A percentile compares a stretch with the other conserved stretches of the same genome.
These are phyloP conservation scores for Sesia bembeciformis DNA, from an alignment of 2,888 invertebrate species.

Conservation along the genomic window DNA sequence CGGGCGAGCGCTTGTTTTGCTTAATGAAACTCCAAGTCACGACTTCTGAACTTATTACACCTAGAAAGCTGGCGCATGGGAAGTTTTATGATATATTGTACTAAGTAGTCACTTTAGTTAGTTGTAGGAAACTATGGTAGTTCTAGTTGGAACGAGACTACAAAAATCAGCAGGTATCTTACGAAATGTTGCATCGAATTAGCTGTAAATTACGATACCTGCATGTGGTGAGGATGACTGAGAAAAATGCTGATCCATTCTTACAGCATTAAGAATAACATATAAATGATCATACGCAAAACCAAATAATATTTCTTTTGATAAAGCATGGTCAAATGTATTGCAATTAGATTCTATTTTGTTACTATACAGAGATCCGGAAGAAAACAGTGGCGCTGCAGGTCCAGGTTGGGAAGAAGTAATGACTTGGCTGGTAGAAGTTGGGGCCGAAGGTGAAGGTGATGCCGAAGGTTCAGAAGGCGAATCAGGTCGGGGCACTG, in stretches of 20 bases:
- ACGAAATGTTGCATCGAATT: too few species aligned
- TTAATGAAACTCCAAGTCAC: constrained; percentile 53
- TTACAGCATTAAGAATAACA: too few species aligned
- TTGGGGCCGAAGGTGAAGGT: constrained; percentile 83
- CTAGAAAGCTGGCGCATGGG: constrained; percentile 5
- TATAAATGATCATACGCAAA: too few species aligned
- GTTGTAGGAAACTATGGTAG: constrained; percentile 1
- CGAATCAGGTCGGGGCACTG: constrained; percentile 82
- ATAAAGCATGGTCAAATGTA: too few species aligned
- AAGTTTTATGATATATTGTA: neutral
- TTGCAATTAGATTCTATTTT: too few species aligned
- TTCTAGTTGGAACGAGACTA: too few species aligned
- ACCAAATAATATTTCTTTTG: too few species aligned
- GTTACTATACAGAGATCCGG: constrained; percentile 34
- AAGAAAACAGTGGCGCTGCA: constrained; percentile 49
- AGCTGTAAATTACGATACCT: too few species aligned
- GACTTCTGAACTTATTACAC: constrained; percentile 28
- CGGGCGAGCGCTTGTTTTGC: constrained; percentile 34
- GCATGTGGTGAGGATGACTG: too few species aligned
- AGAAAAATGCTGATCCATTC: too few species aligned
- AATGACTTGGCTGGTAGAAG: constrained; percentile 93
- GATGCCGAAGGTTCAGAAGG: constrained; percentile 61
- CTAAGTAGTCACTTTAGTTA: neutral
- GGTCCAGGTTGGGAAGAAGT: constrained; percentile 82
- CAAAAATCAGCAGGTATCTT: too few species aligned